Evolutionary conservation across 2,888 invertebrate genomes (phyloP), one percentile per base, ranked within the genome.

Genomic region (Pantelozetes paolii): DNA sequence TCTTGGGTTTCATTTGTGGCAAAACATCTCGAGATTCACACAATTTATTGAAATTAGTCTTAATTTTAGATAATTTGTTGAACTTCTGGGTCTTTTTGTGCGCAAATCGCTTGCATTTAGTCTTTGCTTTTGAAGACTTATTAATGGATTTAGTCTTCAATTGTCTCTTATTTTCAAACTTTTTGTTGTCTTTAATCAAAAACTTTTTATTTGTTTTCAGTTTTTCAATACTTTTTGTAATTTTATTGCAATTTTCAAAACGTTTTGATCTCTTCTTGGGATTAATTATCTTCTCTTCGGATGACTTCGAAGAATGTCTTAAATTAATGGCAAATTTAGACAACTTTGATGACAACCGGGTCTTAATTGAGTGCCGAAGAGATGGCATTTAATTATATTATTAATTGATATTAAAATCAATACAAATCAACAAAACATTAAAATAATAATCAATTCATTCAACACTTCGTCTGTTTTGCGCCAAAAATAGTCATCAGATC

Each of bases 321-420:
- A 15, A 30, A 2, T 5, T 36, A 8, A 8, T 36, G 36, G 28
- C 11, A 28, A 59, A 59, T 30, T 26, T 59, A 15, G 59, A 59
- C 28, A 30, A n/a, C 18, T 59, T 59, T 59, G 59, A 59, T 15
- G 59, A 59, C 15, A 59, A 59, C 30, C 59, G 28, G 59, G 59
- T 59, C 23, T 28, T 59, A 2, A 59, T 59, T 28, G 28, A 30
- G 23, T 59, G 59, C 30, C 59, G 26, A 13, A 59, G 59, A 11
- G 59, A 26, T 59, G 59, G 59, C 59, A 59, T 59, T 28, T 20
- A 1, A 59, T 59, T 23, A 59, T 28, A 13, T 36, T 8, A 59
- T 59, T 28, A 28, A 59, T 30, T 59, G 9, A 54, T 54, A 54
- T 6, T 28, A 59, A 59, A 30, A 23, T 28, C 15, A 26, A 59